phyloP scores from a whole-genome alignment of 2,113 vertebrate genomes.

The Atrichornis clamosus region DNA sequence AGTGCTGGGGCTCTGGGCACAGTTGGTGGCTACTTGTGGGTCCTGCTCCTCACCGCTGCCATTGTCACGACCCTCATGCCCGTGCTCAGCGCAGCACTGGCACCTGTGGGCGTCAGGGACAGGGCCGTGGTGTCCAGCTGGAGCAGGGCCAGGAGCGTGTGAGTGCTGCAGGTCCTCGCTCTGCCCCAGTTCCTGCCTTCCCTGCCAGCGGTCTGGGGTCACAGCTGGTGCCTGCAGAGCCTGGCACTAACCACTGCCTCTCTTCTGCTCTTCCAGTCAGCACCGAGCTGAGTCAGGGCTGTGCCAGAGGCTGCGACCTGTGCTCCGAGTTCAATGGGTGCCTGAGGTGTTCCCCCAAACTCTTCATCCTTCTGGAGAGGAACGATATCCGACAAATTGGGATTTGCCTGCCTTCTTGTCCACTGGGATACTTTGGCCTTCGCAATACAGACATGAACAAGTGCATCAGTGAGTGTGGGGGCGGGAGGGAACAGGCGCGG shows the following conservation, averaged over 20 bases:
- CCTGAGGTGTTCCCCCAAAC: constrained; percentile 91
- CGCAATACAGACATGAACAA: constrained; percentile 96
- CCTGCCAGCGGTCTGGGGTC: not conserved
- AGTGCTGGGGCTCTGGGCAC: not conserved
- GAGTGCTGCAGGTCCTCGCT: not conserved
- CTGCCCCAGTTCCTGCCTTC: not conserved
- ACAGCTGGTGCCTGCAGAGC: not conserved
- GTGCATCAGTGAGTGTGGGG: constrained; percentile 89
- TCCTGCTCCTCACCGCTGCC: not conserved
- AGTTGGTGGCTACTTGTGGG: not conserved
- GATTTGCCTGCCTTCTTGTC: constrained; percentile 93
- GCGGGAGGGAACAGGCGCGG: rapidly evolving
- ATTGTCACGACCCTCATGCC: rapidly evolving
- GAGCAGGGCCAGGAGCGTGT: rapidly evolving
- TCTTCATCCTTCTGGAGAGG: constrained; percentile 96
- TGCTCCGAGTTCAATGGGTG: constrained; percentile 98
- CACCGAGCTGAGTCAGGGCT: constrained; percentile 86
- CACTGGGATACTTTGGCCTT: constrained; percentile 92
- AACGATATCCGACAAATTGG: constrained; percentile 94
- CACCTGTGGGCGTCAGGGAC: rapidly evolving
- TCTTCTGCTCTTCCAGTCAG: constrained; percentile 78
- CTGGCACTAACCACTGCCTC: not conserved
- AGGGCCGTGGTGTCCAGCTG: rapidly evolving
- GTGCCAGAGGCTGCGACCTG: constrained; percentile 92
- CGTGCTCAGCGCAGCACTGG: rapidly evolving